Conservation (phyloP, 2,888 invertebrate genomes). For the Phrixothrix hirtus region DNA sequence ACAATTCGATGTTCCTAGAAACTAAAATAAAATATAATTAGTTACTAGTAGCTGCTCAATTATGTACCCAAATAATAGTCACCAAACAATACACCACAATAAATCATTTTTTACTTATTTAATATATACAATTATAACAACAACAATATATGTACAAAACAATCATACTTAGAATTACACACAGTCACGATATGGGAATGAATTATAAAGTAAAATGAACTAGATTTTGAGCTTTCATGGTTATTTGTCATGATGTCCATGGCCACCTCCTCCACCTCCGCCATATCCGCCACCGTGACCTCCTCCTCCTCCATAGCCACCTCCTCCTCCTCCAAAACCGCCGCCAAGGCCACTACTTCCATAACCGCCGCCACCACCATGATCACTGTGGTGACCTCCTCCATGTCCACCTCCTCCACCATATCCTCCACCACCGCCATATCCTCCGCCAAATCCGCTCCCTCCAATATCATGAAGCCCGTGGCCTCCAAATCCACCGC, state of each 20-base stretch:
- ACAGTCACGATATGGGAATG: too few species aligned
- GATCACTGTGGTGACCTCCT: constrained; percentile 9
- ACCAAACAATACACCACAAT: too few species aligned
- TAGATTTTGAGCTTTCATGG: background rate
- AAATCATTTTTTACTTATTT: constrained; percentile 12
- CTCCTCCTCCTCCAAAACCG: constrained; percentile 16
- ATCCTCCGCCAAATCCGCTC: constrained; percentile 40
- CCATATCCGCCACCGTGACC: constrained; percentile 21
- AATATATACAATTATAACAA: constrained; percentile 27
- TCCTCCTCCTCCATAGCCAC: too few species aligned
- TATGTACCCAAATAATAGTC: background rate
- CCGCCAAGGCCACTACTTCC: constrained; percentile 18
- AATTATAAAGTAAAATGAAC: background rate
- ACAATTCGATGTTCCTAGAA: constrained; percentile 52
- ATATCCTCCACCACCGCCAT: constrained; percentile 17
- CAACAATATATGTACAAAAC: constrained; percentile 38
- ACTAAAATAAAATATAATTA: too few species aligned
- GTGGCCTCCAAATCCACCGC: constrained; percentile 21
- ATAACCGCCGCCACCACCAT: constrained; percentile 4
- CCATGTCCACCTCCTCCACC: constrained; percentile 23
- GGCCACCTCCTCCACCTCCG: constrained; percentile 41
- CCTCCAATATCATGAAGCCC: constrained; percentile 22
- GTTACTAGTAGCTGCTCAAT: too few species aligned
- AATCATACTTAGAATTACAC: too few species aligned
- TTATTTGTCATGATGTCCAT: constrained; percentile 26